phyloP scores from a whole-genome alignment of 2,113 vertebrate genomes.

The Bambusicola thoracicus region DNA sequence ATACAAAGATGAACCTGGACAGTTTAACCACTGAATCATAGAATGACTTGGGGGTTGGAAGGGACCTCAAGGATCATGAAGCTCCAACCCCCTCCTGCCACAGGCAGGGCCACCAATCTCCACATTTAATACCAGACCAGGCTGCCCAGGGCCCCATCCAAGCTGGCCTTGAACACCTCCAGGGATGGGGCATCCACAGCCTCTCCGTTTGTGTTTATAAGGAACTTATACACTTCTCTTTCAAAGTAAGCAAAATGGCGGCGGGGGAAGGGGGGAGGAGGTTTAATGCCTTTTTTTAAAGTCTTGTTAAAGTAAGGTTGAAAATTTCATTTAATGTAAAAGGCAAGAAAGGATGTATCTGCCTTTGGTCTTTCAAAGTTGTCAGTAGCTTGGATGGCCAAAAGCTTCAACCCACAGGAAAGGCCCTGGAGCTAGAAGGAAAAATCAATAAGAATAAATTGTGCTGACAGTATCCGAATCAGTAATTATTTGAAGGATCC shows the following conservation, averaged over 20 bases:
- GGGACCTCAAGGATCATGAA: no score
- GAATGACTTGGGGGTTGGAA: no score
- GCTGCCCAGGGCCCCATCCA: no score
- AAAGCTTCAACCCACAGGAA: background rate
- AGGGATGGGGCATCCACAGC: no score
- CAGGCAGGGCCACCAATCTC: no score
- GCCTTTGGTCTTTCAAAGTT: background rate
- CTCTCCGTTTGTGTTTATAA: background rate
- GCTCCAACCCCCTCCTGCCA: no score
- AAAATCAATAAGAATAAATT: constrained; percentile 53
- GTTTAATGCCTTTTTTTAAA: background rate
- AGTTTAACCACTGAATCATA: background rate
- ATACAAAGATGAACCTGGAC: background rate
- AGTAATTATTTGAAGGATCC: background rate
- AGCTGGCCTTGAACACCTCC: no score
- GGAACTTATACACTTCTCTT: background rate
- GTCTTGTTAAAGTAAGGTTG: background rate
- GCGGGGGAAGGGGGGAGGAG: background rate
- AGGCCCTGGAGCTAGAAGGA: background rate
- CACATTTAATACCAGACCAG: no score
- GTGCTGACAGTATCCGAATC: background rate
- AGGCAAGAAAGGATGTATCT: background rate
- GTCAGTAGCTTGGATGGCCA: background rate
- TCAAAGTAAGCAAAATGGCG: background rate
- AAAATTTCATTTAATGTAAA: background rate